Conservation (phyloP, 2,888 invertebrate species). For the Portevinia maculata region DNA sequence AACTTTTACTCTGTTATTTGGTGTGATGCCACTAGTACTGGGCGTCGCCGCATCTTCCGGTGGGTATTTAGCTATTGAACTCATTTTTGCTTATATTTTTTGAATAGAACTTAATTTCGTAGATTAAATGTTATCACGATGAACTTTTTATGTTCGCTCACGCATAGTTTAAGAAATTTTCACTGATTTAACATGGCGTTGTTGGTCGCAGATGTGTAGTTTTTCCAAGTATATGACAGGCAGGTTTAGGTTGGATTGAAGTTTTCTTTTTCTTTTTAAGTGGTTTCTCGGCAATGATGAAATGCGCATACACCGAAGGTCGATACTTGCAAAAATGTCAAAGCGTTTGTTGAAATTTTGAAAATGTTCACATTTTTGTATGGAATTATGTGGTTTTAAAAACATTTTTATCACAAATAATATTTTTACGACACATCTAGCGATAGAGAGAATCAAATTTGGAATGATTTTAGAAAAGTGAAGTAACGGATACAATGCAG, state of each 20-base stretch:
- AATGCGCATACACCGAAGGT: slow-evolving; percentile 46
- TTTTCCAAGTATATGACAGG: slow-evolving; percentile 42
- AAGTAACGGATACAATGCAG: no score
- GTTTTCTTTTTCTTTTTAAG: slow-evolving; percentile 22
- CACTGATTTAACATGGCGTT: slow-evolving; percentile 27
- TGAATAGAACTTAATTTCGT: background rate
- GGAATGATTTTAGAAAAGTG: no score
- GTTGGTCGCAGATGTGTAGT: slow-evolving; percentile 31
- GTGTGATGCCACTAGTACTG: slow-evolving; percentile 61
- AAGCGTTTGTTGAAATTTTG: slow-evolving; percentile 6
- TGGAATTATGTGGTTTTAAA: background rate
- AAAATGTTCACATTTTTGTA: background rate
- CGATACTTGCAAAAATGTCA: slow-evolving; percentile 20
- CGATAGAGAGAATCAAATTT: no score
- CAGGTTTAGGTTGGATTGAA: slow-evolving; percentile 5
- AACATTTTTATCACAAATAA: background rate
- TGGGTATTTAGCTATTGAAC: slow-evolving; percentile 77
- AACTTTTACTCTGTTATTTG: slow-evolving; percentile 85
- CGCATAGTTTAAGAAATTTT: slow-evolving; percentile 30
- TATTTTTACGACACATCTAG: background rate
- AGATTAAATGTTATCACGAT: slow-evolving; percentile 23
- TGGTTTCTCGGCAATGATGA: slow-evolving; percentile 2
- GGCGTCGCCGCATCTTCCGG: slow-evolving; percentile 78
- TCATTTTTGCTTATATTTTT: slow-evolving; percentile 31
- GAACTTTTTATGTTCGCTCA: slow-evolving; percentile 6